Evolutionary conservation across 2,888 invertebrate species (phyloP), one percentile per base, ranked within the genome.

Genomic region (Allacma fusca): DNA sequence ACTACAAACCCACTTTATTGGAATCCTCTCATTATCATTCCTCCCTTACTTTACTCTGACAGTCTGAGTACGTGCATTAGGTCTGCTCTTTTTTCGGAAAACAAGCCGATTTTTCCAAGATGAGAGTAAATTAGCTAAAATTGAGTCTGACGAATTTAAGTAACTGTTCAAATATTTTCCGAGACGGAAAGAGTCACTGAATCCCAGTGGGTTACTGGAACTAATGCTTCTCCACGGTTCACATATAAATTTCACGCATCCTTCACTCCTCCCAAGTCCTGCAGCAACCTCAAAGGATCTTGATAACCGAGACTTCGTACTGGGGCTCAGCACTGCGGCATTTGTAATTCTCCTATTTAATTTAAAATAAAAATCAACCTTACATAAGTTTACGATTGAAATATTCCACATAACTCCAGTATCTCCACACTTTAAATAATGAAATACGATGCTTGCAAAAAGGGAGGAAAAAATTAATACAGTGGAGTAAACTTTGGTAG

Each of bases 231-330:
- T 16, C 50, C 5, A 50, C 2, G 50, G 50, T 16, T 50, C n/a
- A n/a, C 50, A 50, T 19, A 2, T 50, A 50, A 50, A 50, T 50
- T 50, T 13, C 16, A 12, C 2, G 16, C 50, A 50, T 50, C 50
- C 50, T 50, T 50, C 50, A n/a, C n/a, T 50, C 16, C 50, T 50
- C 50, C 50, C 50, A 50, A 50, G 50, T 16, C 50, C 50, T 19
- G 50, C 50, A 5, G 50, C 50, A 50, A 50, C 50, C 19, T 50
- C 50, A 16, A 50, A 50, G 4, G 50, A 50, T 50, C 50, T 50
- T 50, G 50, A 50, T 50, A 50, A 16, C 19, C 50, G 50, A 16
- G 50, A 13, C 16, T 50, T 50, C 2, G 50, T 50, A 19, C 9
- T 16, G 4, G 50, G 16, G n/a, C 50, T 50, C 2, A 50, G 50